A percentile compares a stretch with the other conserved stretches of the same genome.
These are phyloP conservation scores for Salvelinus namaycush DNA, from an alignment of 2,113 vertebrate species.

Conservation along the genomic window DNA sequence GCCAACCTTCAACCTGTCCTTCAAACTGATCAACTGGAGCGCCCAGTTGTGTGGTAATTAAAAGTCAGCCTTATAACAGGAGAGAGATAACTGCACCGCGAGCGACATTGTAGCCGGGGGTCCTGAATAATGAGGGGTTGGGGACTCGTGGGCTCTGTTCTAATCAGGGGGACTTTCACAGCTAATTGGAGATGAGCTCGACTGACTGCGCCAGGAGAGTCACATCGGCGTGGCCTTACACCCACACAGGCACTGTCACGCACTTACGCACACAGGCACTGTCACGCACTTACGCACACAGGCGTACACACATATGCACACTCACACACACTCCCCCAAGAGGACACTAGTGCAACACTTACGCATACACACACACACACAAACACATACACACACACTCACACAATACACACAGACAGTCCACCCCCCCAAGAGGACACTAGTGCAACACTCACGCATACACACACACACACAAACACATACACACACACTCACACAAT, in stretches of 20 bases:
- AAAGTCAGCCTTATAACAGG: conserved; percentile 75
- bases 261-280: neutral
- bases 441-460: neutral
- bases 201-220: conserved; percentile 70
- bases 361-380: neutral
- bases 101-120: conserved; percentile 72
- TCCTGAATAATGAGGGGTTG: conserved; percentile 76
- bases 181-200: conserved; percentile 80
- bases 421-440: neutral
- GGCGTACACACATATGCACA: too few relatives aligned
- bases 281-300: too few relatives aligned
- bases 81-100: conserved; percentile 62
- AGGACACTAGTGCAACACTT: neutral
- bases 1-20: conserved; percentile 53
- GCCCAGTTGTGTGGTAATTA: conserved; percentile 71
- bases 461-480: neutral
- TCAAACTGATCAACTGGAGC: conserved; percentile 65
- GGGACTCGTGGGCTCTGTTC: conserved; percentile 67
- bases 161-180: conserved; percentile 75
- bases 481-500: too few relatives aligned
- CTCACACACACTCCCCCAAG: too few relatives aligned
- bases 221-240: conserved; percentile 46
- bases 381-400: neutral
- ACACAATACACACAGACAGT: too few relatives aligned
- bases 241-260: conserved; percentile 16